Evolutionary conservation across 1,140 invertebrate species (phyloP).

Genomic region (Lordiphosa mommai): DNA sequence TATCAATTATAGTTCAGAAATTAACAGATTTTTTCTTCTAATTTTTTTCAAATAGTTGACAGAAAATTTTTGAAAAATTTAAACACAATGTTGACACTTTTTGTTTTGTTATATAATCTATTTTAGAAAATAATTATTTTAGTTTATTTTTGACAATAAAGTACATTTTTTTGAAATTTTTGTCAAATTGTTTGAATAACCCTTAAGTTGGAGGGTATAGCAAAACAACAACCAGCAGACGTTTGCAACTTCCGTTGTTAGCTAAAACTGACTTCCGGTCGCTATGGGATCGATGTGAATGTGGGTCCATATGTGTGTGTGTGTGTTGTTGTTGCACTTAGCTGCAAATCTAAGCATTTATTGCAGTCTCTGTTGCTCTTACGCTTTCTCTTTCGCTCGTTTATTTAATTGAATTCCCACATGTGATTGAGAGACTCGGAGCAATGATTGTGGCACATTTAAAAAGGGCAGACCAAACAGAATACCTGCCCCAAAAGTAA

Average conservation of each 20-base stretch:
- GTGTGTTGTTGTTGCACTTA: constrained; percentile 26
- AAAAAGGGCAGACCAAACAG: constrained; percentile 10
- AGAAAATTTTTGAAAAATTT: too few species aligned
- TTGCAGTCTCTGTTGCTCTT: constrained; percentile 6
- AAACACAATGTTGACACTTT: too few species aligned
- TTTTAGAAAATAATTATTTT: too few species aligned
- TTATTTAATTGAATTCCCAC: constrained; percentile 65
- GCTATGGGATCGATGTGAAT: constrained; percentile 40
- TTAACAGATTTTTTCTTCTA: too few species aligned
- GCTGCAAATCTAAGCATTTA: constrained; percentile 38
- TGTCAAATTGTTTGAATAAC: too few species aligned
- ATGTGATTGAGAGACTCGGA: constrained; percentile 32
- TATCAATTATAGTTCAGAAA: too few species aligned
- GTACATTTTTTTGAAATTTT: too few species aligned
- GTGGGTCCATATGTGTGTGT: not conserved
- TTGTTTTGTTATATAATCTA: too few species aligned
- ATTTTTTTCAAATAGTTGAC: too few species aligned
- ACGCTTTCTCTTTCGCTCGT: constrained; percentile 17
- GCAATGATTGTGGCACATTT: constrained; percentile 42
- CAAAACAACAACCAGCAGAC: constrained; percentile 36
- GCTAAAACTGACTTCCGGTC: constrained; percentile 62
- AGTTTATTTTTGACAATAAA: too few species aligned
- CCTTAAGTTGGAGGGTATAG: too few species aligned
- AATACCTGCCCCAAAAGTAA: not conserved
- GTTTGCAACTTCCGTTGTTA: constrained; percentile 68